Evolutionary conservation across 2,888 invertebrate species (phyloP), one percentile per base, ranked within the genome.

Genomic region (Linyphia triangularis): DNA sequence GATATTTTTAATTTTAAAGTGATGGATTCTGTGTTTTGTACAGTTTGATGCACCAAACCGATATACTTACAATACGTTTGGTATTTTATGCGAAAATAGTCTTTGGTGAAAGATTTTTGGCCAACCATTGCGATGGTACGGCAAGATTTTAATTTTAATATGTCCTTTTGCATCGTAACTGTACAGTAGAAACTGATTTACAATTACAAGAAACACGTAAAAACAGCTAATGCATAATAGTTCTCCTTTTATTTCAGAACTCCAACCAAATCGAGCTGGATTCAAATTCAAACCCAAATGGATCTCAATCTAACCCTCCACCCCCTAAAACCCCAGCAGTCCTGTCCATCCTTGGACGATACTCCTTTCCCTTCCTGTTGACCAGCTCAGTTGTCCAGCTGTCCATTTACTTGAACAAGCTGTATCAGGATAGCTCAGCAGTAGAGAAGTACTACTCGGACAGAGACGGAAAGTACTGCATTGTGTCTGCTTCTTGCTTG

Each of bases 351-450:
- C 72, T 77, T 16, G 88, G 88, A 3, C 65, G 69, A 37, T 90
- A 67, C 28, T 69, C 85, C n/a, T 90, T 90, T 63, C 90, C 89
- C n/a, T 82, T 84, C 9, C 85, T 90, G 13, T 73, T 90, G 5
- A 37, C 90, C 5, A 69, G 88, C 4, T 90, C 90, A 7, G 59
- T 89, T 0, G 72, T 86, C 6, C 86, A 89, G 43, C 51, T 91
- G 43, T 61, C 73, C 7, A 90, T 91, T 40, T 91, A 91, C 69
- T 26, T 91, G 33, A 89, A 91, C 78, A 91, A 91, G 63, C 70
- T 91, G n/a, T 91, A 90, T 67, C 90, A 91, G 69, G 91, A 91
- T 43, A 85, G 89, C 67, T 75, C 79, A 24, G 90, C 91, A 0
- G 90, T 90, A 1, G 84, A 73, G n/a, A 79, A 67, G 13, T 90